Evolutionary conservation across 2,888 invertebrate genomes (phyloP).

Genomic region (Orgyia antiqua): DNA sequence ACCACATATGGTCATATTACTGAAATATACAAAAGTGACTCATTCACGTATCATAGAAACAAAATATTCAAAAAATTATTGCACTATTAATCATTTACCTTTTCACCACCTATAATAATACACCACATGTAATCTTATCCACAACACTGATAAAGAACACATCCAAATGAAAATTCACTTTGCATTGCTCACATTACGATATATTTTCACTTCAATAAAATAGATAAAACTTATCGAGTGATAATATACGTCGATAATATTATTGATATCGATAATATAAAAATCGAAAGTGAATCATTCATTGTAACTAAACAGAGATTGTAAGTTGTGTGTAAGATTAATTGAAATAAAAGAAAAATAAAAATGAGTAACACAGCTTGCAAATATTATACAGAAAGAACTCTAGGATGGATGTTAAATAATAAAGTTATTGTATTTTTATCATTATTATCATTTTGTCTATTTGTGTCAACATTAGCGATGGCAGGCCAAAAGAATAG

Average conservation of each 20-base stretch:
- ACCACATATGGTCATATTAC: no score
- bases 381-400: constrained; percentile 46
- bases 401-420: constrained; percentile 52
- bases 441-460: constrained; percentile 46
- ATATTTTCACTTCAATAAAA: not conserved
- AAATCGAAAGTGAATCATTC: constrained; percentile 13
- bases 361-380: constrained; percentile 27
- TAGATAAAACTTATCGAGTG: constrained; percentile 13
- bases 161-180: not conserved
- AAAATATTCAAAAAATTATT: no score
- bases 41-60: no score
- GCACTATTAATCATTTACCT: no score
- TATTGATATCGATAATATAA: constrained; percentile 12
- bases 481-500: constrained; percentile 52
- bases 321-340: constrained; percentile 12
- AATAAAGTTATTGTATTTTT: constrained; percentile 63
- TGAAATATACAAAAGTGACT: no score
- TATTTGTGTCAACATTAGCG: constrained; percentile 56
- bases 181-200: not conserved
- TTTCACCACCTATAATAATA: no score
- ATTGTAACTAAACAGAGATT: constrained; percentile 7
- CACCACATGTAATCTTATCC: not conserved
- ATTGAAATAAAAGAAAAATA: no score
- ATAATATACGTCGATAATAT: constrained; percentile 11
- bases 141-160: not conserved